Conservation (phyloP, 2,888 invertebrate species). For the Himalopsyche japonica region DNA sequence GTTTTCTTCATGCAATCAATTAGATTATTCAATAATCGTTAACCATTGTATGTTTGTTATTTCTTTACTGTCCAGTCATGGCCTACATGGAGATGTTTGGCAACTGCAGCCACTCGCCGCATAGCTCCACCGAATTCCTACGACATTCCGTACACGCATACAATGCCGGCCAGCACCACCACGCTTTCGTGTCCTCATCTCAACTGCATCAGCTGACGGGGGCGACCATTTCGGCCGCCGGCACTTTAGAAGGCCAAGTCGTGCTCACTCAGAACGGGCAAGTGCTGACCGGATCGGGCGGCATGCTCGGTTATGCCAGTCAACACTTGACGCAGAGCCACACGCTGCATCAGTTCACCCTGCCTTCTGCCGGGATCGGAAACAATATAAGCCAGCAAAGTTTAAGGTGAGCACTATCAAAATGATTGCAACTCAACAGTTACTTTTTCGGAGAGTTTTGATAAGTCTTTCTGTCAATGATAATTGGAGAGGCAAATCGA, state of each 20-base stretch:
- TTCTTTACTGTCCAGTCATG: conserved; percentile 70
- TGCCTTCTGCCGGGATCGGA: conserved; percentile 18
- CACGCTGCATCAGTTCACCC: conserved; percentile 37
- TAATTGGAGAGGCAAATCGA: too few species aligned
- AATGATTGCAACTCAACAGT: not conserved
- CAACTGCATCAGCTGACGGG: conserved; percentile 45
- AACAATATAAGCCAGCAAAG: conserved; percentile 22
- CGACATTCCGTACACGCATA: conserved; percentile 87
- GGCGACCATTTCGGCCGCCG: not conserved
- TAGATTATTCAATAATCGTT: too few species aligned
- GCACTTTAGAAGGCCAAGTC: not conserved
- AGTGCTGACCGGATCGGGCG: not conserved
- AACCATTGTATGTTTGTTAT: not conserved
- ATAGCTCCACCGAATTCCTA: conserved; percentile 75
- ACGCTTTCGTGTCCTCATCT: conserved; percentile 37
- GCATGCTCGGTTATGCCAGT: conserved; percentile 2
- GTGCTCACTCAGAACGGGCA: conserved; percentile 6
- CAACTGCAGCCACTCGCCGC: conserved; percentile 80
- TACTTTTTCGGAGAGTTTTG: too few species aligned
- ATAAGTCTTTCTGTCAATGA: too few species aligned
- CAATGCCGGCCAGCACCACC: conserved; percentile 53
- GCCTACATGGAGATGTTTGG: conserved; percentile 96
- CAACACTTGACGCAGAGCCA: conserved; percentile 34
- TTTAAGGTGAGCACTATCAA: not conserved
- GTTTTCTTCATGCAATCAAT: too few species aligned